A percentile compares a stretch with the other conserved stretches of the same genome.
Conservation (phyloP, 2,113 vertebrate genomes). For the Mastomys natalensis region DNA sequence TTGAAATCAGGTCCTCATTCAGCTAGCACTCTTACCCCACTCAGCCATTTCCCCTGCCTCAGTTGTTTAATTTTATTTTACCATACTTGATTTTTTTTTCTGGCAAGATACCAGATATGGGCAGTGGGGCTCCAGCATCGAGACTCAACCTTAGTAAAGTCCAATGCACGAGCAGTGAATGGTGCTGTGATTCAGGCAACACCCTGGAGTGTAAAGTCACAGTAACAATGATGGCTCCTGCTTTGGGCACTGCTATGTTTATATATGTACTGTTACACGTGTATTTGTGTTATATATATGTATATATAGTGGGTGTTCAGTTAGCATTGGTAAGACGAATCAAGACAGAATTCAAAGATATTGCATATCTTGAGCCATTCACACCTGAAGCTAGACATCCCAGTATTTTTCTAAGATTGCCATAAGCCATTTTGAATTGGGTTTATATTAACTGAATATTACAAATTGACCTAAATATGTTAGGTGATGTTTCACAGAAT, state of each 20-base stretch:
- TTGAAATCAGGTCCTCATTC: background rate
- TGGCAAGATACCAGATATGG: too few relatives aligned
- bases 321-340: background rate
- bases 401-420: background rate
- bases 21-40: background rate
- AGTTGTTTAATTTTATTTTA: background rate
- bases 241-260: background rate
- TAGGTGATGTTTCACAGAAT: too few relatives aligned
- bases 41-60: too few relatives aligned
- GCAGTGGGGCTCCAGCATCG: fast-evolving
- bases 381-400: background rate
- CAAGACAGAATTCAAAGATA: background rate
- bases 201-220: background rate
- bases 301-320: background rate
- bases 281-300: too few relatives aligned
- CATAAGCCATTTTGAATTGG: background rate
- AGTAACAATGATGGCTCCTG: background rate
- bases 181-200: background rate
- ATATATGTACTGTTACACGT: too few relatives aligned
- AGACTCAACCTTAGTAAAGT: background rate
- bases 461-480: background rate
- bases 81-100: background rate
- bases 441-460: background rate
- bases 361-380: too few relatives aligned
- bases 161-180: background rate